Base-by-base conservation (phyloP, 2,888 invertebrate genomes). In the Caenorhabditis virilis region DNA sequence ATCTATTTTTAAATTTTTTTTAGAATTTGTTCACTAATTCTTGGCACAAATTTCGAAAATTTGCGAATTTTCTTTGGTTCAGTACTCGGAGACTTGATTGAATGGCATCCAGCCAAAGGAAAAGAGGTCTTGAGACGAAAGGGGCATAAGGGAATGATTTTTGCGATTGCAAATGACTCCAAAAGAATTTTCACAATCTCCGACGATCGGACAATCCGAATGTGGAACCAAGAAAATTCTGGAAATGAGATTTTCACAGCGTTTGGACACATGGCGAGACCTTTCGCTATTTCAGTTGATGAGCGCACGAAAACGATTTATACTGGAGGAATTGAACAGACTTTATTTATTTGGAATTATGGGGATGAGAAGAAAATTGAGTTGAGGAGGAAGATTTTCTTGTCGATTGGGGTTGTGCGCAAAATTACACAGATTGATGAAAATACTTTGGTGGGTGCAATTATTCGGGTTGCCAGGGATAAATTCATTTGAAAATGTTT, bases 91-190 rank as follows among this genome's bases (percentile, higher is more conserved):
- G 58, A 58, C 27, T 30, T 64, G 22, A 59, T 64, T 26, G 64
- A 64, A 38, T 58, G 58, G 58, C 16, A 38, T 7, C 51, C 54
- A 7, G 11, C 13, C 2, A 6, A 26, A 16, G 42, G 43, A 7
- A 39, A 18, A 1, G 35, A 41, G 11, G 43, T 47, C 1, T 15
- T 30, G 3, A 42, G 41, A 22, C 20, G 64, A 26, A 47, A 38
- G 6, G 64, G 64, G 1, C 64, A 64, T 23, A 39, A 72, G 56
- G 72, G 72, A 35, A 72, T 72, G 72, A 63, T 72, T 25, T 72
- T 72, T 16, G 52, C 61, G 1, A 55, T 72, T 25, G 49, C 50
- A 11, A 46, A 46, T 2, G 47, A 41, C 25, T 43, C 49, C 11
- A 39, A 36, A 22, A 20, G 47, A 4, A 33, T 72, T 18, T 72